A percentile compares a stretch with the other conserved stretches of the same genome.
These are phyloP conservation scores for Beris chalybata DNA, from an alignment of 2,888 invertebrate genomes.

Conservation along the genomic window DNA sequence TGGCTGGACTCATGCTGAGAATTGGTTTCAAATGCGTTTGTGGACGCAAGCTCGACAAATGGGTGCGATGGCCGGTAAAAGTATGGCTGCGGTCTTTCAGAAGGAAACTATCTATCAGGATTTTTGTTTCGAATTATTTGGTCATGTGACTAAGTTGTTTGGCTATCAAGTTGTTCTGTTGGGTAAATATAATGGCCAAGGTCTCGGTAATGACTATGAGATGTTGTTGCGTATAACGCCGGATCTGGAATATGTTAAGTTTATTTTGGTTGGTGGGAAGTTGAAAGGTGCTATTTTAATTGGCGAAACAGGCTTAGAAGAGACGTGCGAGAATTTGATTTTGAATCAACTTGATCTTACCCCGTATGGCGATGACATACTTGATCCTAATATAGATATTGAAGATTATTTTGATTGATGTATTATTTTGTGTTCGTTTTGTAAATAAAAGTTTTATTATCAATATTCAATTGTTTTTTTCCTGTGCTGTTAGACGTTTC, in stretches of 20 bases:
- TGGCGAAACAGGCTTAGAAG: conserved; percentile 96
- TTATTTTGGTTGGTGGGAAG: conserved; percentile 79
- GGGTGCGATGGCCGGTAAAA: conserved; percentile 91
- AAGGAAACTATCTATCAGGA: conserved; percentile 76
- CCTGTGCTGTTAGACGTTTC: no score
- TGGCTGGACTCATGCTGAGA: conserved; percentile 73
- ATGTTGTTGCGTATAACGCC: conserved; percentile 82
- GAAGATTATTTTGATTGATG: conserved; percentile 97
- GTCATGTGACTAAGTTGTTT: conserved; percentile 94
- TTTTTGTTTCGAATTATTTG: conserved; percentile 96
- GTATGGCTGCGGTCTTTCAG: conserved; percentile 71
- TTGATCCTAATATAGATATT: conserved; percentile 95
- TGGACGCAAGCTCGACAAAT: conserved; percentile 99
- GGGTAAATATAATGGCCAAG: conserved; percentile 92
- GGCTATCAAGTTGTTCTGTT: conserved; percentile 90
- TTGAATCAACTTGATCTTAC: conserved; percentile 90
- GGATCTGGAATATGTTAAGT: conserved; percentile 81
- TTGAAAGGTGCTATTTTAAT: conserved; percentile 93
- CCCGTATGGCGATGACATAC: conserved; percentile 84
- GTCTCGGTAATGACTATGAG: conserved; percentile 77
- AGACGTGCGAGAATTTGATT: conserved; percentile 97
- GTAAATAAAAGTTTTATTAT: neutral
- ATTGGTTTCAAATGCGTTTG: conserved; percentile 93
- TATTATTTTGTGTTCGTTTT: neutral
- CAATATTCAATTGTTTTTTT: neutral